A percentile compares a stretch with the other conserved stretches of the same genome.
phyloP scores from a whole-genome alignment of 2,888 invertebrate species.

The Odontothrips loti region DNA sequence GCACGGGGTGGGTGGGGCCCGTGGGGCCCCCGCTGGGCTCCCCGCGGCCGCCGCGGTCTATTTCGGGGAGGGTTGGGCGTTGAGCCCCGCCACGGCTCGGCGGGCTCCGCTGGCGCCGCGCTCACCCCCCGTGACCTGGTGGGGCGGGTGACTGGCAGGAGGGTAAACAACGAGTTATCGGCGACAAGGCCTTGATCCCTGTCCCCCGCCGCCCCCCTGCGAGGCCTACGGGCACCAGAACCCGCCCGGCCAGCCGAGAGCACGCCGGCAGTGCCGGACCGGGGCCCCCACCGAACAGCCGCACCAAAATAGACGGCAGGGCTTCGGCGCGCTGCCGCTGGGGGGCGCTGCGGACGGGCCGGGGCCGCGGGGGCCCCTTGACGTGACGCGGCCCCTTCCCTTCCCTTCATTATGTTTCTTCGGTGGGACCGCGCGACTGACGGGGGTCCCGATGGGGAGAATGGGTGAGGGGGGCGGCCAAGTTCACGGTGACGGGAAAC shows the following conservation, averaged over 20 bases:
- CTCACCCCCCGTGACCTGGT: background rate
- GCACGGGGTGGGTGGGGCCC: background rate
- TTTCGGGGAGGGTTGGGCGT: background rate
- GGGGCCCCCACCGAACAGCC: background rate
- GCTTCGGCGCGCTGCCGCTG: conserved; percentile 21
- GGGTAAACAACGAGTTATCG: conserved; percentile 26
- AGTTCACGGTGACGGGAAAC: conserved; percentile 27
- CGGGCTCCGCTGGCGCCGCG: background rate
- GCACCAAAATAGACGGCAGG: conserved; percentile 25
- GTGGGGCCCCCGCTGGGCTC: no score
- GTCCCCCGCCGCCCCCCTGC: background rate
- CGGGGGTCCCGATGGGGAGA: background rate
- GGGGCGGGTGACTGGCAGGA: conserved; percentile 36
- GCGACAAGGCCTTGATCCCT: conserved; percentile 21
- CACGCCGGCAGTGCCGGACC: no score
- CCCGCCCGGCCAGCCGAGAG: no score
- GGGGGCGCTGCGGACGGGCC: background rate
- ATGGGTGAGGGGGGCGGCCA: conserved; percentile 28
- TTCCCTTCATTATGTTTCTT: background rate
- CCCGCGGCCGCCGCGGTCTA: background rate
- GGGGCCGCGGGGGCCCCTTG: background rate
- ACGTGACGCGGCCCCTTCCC: conserved; percentile 28
- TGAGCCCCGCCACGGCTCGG: background rate
- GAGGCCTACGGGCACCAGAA: background rate
- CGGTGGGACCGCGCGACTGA: no score